These are phyloP conservation scores for Priocnemis perturbator DNA, from an alignment of 2,888 invertebrate species.

Conservation along the genomic window DNA sequence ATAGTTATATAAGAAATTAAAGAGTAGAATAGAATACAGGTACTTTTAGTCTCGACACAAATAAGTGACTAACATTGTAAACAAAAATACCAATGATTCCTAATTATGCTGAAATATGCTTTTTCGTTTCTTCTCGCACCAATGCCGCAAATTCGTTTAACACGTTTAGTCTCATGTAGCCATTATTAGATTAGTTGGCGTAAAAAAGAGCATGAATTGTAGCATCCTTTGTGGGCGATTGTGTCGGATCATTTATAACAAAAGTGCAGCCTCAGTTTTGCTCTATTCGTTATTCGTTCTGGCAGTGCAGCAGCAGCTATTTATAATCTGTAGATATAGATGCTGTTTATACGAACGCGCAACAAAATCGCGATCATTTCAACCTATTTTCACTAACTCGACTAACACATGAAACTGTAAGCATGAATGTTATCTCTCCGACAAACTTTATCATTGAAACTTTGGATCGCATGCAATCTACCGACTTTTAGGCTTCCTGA, in stretches of 20 bases:
- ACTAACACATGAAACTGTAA: too few relatives aligned
- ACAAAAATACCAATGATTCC: neutral
- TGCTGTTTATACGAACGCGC: too few relatives aligned
- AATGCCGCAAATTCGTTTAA: neutral
- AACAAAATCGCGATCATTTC: too few relatives aligned
- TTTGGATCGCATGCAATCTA: conserved; percentile 73
- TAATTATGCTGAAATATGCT: neutral
- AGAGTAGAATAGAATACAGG: too few relatives aligned
- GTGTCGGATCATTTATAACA: neutral
- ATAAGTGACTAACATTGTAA: too few relatives aligned
- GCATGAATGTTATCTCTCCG: conserved; percentile 8
- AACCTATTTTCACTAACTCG: too few relatives aligned
- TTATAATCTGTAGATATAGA: neutral
- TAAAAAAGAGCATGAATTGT: too few relatives aligned
- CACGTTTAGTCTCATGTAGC: neutral
- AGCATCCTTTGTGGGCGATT: neutral
- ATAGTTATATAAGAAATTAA: too few relatives aligned
- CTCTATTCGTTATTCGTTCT: neutral
- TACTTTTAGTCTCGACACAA: too few relatives aligned
- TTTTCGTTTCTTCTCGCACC: neutral
- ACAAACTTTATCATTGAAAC: conserved; percentile 54
- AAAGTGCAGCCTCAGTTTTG: neutral
- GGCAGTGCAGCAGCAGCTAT: neutral
- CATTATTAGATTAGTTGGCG: too few relatives aligned
- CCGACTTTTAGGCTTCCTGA: conserved; percentile 70